A percentile compares a stretch with the other conserved stretches of the same genome.
Conservation (phyloP, 2,888 invertebrate species). For the Oscheius sp. region DNA sequence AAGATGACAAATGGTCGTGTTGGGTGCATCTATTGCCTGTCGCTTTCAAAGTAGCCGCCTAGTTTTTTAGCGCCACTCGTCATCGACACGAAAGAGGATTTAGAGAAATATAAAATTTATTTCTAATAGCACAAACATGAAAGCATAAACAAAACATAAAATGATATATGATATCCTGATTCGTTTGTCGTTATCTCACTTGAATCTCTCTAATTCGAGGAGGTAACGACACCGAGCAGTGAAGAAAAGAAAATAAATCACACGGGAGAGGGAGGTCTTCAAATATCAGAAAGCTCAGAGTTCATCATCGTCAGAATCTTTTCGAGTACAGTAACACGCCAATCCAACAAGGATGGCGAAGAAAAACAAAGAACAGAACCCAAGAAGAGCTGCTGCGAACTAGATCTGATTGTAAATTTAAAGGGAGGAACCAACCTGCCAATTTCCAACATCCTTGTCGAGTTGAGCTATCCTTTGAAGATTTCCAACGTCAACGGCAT, state of each 20-base stretch:
- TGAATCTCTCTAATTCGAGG: neutral
- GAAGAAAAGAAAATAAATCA: slow-evolving; percentile 3
- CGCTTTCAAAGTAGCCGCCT: neutral
- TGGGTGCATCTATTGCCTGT: neutral
- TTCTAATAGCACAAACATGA: neutral
- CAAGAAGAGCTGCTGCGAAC: slow-evolving; percentile 70
- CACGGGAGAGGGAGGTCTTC: slow-evolving; percentile 1
- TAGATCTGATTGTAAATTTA: slow-evolving; percentile 26
- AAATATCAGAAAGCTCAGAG: slow-evolving; percentile 32
- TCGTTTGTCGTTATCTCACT: slow-evolving; percentile 18
- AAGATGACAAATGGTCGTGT: slow-evolving; percentile 5
- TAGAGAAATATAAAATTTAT: slow-evolving; percentile 12
- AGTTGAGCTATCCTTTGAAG: slow-evolving; percentile 63
- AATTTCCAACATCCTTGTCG: slow-evolving; percentile 68
- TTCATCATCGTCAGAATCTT: slow-evolving; percentile 69
- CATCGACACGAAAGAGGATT: neutral
- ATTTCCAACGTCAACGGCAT: slow-evolving; percentile 70
- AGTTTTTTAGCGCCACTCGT: neutral
- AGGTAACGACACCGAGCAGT: slow-evolving; percentile 18
- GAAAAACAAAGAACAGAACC: slow-evolving; percentile 70
- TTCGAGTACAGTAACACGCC: slow-evolving; percentile 70
- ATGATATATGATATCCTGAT: slow-evolving; percentile 32
- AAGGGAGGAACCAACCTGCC: slow-evolving; percentile 60
- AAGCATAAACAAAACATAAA: neutral
- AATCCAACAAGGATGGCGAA: slow-evolving; percentile 70